Evolutionary conservation across 2,888 invertebrate species (phyloP), one percentile per base, ranked within the genome.

Genomic region (Xanthostigma xanthostigma): DNA sequence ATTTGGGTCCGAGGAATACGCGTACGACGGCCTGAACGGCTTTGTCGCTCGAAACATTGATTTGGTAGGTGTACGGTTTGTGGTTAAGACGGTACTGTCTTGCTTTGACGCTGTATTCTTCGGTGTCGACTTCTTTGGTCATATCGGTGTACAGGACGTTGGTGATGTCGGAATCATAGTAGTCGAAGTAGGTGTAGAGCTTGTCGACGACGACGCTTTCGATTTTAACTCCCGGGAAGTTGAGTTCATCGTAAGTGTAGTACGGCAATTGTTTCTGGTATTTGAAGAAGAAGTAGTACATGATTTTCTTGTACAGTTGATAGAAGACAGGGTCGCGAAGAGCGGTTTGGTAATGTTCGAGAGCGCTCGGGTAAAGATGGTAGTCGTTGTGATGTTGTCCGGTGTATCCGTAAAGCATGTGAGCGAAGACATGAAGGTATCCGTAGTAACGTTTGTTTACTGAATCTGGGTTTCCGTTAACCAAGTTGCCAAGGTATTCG

Each of bases 41-140:
- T 53, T 74, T 71, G 45, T 80, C 76, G 48, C 81, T 74, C 48
- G 72, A 71, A 14, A 84, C 64, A 40, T 74, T 67, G 54, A 83
- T 64, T 50, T 70, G 71, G 53, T 79, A 71, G 49, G 68, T 70
- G 71, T 84, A 86, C 2, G 75, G 72, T 52, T 81, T 76, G 68
- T 84, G 79, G 66, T 81, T 81, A 36, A 86, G 67, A 55, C 85
- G 81, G 53, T 76, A 71, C 62, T 84, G 83, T 46, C 79, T 76
- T 9, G 78, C 74, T 55, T 74, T 68, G 56, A 75, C 73, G 43
- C 5, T 27, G 27, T 27, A 27, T 27, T 27, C 27, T 27, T 27
- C 27, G 6, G 17, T 13, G 8, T 17, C 27, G 9, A 34, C 42
- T 42, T 42, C 42, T 9, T 33, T 10, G 9, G 17, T 14, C 49